Percentiles rank a stretch among this genome's conserved stretches.
Conservation (phyloP, 2,797 vertebrate genomes). For the Oreochromis mossambicus region DNA sequence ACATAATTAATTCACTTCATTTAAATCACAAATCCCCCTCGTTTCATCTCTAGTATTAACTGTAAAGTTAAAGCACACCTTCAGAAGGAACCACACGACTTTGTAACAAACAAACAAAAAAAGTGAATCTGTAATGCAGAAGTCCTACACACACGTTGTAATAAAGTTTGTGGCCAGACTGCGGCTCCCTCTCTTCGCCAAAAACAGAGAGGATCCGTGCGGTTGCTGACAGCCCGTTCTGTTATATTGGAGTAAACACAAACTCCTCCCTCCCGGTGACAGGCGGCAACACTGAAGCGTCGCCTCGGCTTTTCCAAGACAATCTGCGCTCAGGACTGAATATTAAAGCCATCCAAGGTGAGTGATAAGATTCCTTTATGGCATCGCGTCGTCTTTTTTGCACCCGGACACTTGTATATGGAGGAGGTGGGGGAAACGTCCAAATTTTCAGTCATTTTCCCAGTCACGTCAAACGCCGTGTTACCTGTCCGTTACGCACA, state of each 20-base stretch:
- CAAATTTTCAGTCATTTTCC: background rate
- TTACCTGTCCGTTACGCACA: conserved; percentile 66
- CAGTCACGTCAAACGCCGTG: background rate
- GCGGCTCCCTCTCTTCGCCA: conserved; percentile 52
- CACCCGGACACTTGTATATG: background rate
- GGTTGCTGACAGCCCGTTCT: conserved; percentile 48
- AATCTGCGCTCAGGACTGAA: conserved; percentile 36
- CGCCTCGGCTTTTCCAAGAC: conserved; percentile 51
- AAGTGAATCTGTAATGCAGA: background rate
- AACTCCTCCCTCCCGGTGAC: conserved; percentile 67
- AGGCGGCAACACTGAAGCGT: conserved; percentile 59
- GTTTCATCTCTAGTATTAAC: background rate
- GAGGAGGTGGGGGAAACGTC: background rate
- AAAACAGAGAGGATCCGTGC: background rate
- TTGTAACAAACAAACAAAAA: background rate
- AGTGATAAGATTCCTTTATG: conserved; percentile 11
- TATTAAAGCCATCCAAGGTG: conserved; percentile 40
- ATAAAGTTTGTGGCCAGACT: conserved; percentile 39
- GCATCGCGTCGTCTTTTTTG: background rate
- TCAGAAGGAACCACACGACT: background rate
- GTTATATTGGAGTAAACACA: conserved; percentile 68
- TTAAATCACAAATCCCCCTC: background rate
- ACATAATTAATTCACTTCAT: background rate
- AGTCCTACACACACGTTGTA: conserved; percentile 9
- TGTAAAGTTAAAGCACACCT: accelerated